Evolutionary conservation across 1,140 invertebrate genomes (phyloP).

Genomic region (Ostrea edulis): DNA sequence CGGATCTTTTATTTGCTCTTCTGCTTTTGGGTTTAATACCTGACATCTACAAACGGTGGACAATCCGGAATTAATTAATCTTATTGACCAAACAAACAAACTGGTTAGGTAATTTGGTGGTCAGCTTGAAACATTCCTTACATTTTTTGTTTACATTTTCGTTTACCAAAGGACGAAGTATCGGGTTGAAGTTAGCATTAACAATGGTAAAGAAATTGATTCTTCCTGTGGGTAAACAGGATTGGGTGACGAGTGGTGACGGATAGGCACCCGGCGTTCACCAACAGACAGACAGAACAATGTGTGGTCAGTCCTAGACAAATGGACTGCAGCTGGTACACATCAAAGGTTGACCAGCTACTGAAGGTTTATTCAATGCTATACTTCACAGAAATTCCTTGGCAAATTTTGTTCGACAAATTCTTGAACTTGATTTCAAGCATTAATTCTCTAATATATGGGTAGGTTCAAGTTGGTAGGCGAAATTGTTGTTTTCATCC

Average conservation of each 20-base stretch:
- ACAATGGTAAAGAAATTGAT: neutral
- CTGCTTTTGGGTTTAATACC: neutral
- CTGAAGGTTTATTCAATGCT: neutral
- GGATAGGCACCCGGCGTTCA: neutral
- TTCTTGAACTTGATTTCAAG: too few relatives aligned
- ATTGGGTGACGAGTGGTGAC: constrained; percentile 11
- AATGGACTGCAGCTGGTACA: constrained; percentile 6
- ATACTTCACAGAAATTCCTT: too few relatives aligned
- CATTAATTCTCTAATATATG: too few relatives aligned
- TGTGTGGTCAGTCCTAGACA: neutral
- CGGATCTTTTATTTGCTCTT: neutral
- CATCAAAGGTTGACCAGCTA: neutral
- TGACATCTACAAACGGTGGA: constrained; percentile 14
- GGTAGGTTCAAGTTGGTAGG: too few relatives aligned
- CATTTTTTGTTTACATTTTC: neutral
- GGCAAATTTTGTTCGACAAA: too few relatives aligned
- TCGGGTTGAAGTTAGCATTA: constrained; percentile 1
- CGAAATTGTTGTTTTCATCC: too few relatives aligned
- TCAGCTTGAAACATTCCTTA: constrained; percentile 13
- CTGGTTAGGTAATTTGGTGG: neutral
- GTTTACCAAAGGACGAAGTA: neutral
- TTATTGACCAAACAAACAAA: constrained; percentile 16
- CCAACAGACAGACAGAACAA: neutral
- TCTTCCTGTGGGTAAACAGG: neutral
- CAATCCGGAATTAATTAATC: constrained; percentile 14